A percentile compares a stretch with the other conserved stretches of the same genome.
Conservation (phyloP, 2,888 invertebrate genomes). For the Eilema depressum region DNA sequence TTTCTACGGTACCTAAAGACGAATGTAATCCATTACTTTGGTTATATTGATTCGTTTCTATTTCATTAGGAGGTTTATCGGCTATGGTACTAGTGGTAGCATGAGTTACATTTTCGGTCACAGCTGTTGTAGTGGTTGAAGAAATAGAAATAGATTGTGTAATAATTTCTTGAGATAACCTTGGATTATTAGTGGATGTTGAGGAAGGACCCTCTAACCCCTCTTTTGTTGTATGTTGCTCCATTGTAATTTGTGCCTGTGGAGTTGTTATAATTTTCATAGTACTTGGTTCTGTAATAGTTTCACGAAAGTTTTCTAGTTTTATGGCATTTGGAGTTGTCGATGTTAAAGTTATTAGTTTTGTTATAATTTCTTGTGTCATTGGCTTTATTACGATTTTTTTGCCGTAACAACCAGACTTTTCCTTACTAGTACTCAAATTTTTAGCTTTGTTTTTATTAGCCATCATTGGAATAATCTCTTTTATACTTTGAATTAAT, state of each 20-base stretch:
- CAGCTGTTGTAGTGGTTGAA: neutral
- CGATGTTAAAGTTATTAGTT: neutral
- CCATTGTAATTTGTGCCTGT: conserved; percentile 1
- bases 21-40: neutral
- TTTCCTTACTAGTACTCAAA: neutral
- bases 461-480: conserved; percentile 51
- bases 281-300: neutral
- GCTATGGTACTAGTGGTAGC: neutral
- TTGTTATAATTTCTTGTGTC: neutral
- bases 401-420: neutral
- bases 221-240: neutral
- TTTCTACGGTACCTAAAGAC: neutral
- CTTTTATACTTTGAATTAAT: conserved; percentile 58
- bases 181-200: neutral
- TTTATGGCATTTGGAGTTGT: neutral
- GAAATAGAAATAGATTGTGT: neutral
- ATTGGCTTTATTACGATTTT: neutral
- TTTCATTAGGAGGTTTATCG: neutral
- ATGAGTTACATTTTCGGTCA: neutral
- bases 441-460: neutral
- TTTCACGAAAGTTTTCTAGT: neutral
- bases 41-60: neutral
- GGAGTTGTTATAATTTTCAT: neutral
- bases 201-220: neutral
- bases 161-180: neutral